Conservation (phyloP, 2,113 vertebrate genomes). For the Neopipo cinnamomea region DNA sequence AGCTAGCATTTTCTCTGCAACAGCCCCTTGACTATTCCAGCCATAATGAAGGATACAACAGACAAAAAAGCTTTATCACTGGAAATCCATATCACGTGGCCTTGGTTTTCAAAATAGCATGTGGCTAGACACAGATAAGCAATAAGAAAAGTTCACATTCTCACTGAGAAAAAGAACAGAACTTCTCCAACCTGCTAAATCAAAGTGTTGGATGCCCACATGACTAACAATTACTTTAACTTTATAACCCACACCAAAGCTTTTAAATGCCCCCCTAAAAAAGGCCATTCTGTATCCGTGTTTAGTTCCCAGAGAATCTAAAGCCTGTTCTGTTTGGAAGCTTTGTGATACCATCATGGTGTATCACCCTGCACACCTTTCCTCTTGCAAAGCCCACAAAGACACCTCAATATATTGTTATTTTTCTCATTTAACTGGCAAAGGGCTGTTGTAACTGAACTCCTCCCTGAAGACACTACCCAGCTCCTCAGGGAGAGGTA, state of each 20-base stretch:
- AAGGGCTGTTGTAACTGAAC: neutral
- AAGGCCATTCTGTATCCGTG: neutral
- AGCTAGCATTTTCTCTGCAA: neutral
- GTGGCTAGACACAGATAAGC: neutral
- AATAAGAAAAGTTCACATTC: neutral
- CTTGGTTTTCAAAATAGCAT: neutral
- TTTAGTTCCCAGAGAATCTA: neutral
- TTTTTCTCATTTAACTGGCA: neutral
- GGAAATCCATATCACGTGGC: neutral
- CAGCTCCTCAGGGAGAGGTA: neutral
- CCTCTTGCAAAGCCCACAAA: neutral
- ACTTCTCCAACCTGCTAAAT: neutral
- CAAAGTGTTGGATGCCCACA: neutral
- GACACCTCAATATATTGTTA: neutral
- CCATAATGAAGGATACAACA: neutral
- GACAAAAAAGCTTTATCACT: neutral
- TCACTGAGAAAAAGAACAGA: neutral
- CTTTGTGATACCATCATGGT: neutral
- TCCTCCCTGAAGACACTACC: neutral
- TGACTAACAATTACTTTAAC: neutral
- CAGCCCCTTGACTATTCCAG: conserved; percentile 3
- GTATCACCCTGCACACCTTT: neutral
- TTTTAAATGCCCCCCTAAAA: neutral
- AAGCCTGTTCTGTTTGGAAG: neutral
- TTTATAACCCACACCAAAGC: neutral